Conservation (phyloP, 2,797 vertebrate species). For the Myotis myotis region DNA sequence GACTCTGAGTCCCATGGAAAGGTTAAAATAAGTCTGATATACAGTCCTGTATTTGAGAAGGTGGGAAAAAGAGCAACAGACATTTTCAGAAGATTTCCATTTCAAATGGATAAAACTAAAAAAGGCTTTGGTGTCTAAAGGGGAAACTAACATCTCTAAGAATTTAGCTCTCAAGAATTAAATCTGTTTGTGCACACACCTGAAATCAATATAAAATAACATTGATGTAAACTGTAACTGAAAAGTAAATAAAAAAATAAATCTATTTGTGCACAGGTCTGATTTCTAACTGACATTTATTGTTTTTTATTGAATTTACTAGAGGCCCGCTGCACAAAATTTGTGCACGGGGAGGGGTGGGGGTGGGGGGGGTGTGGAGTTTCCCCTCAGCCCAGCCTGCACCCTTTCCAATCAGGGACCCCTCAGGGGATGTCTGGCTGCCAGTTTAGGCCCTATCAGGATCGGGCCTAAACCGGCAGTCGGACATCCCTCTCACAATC, state of each 20-base stretch:
- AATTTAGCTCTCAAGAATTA: not conserved
- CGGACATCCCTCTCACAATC: too few species aligned
- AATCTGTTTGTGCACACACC: not conserved
- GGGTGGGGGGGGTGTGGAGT: too few species aligned
- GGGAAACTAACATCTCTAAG: not conserved
- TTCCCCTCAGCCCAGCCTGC: too few species aligned
- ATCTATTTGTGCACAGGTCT: not conserved
- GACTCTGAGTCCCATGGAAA: not conserved
- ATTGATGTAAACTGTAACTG: not conserved
- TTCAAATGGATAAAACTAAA: not conserved
- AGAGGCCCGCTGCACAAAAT: too few species aligned
- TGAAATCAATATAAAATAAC: not conserved
- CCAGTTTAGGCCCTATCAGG: too few species aligned
- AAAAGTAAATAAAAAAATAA: not conserved
- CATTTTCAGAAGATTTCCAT: not conserved
- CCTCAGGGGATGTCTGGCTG: too few species aligned
- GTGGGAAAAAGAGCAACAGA: not conserved
- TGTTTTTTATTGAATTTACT: slow-evolving; percentile 1
- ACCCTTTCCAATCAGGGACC: too few species aligned
- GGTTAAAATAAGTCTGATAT: not conserved
- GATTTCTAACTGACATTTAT: not conserved
- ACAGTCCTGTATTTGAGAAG: not conserved
- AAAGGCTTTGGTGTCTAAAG: not conserved
- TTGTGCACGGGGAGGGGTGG: too few species aligned
- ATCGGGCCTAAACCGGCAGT: too few species aligned